Evolutionary conservation across 1,140 invertebrate species (phyloP), one percentile per base, ranked within the genome.

Genomic region (Cydia strobilella): DNA sequence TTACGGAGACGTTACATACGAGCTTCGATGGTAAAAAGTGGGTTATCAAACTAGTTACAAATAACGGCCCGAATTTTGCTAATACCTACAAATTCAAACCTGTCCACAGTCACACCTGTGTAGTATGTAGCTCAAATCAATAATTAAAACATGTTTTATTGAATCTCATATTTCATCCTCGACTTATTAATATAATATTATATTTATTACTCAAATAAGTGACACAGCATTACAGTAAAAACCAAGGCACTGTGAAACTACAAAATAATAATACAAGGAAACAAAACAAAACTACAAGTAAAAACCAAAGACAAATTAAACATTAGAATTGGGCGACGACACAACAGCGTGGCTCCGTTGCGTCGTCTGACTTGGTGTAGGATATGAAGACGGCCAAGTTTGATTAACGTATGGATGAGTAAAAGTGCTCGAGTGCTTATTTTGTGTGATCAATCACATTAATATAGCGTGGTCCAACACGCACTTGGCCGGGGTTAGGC

Each of bases 31-130:
- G 18, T 42, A 39, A 84, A 81, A 91, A 84, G 86, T 90, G 74
- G 86, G 88, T 83, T 88, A 85, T 77, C 76, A 84, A 90, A 90
- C 89, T 83, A 83, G 86, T 87, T 86, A 84, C 65, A 35, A 69
- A 39, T 82, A 81, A 84, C 81, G 88, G 86, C 82, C 83, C 83
- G 77, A 88, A 86, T 91, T 89, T 87, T 84, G 86, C 85, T 86
- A 90, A 89, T 85, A 84, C 80, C 75, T 76, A 82, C 77, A 66
- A 82, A 82, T 81, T 62, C 72, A 77, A 90, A 90, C 88, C 86
- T 81, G 89, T 88, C 84, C 74, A 73, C 73, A 77, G 81, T 84
- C 86, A 87, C 86, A 88, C 86, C 85, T 88, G 86, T 79, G 59
- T 51, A 59, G 51, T 81, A 86, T 86, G 82, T 86, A 76, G 80